A percentile compares a stretch with the other conserved stretches of the same genome.
These are phyloP conservation scores for Bucorvus abyssinicus DNA, from an alignment of 2,797 vertebrate genomes.

Conservation along the genomic window DNA sequence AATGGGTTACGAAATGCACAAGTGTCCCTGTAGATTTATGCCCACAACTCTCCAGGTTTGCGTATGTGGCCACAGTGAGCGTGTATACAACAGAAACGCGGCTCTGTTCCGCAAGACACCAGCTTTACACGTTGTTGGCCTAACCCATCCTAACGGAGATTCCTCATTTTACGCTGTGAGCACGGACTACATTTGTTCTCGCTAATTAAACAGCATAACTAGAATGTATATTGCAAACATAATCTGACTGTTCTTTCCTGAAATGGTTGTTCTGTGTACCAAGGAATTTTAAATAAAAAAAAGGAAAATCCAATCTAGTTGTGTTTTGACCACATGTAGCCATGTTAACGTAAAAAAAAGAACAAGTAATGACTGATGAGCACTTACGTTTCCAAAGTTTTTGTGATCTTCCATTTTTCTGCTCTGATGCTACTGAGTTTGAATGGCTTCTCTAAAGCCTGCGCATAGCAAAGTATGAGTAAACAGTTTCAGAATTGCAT, in stretches of 20 bases:
- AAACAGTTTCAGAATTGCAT: constrained; percentile 53
- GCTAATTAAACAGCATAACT: not conserved
- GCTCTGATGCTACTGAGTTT: not conserved
- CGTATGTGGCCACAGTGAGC: not conserved
- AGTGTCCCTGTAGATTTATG: not conserved
- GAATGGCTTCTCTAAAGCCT: not conserved
- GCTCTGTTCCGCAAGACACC: not conserved
- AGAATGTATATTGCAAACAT: not conserved
- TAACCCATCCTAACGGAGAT: not conserved
- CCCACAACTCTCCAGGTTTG: not conserved
- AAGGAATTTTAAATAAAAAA: not conserved
- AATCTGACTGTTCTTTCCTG: not conserved
- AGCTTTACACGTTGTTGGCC: not conserved
- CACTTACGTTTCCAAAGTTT: not conserved
- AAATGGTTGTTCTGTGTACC: not conserved
- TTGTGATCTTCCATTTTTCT: not conserved
- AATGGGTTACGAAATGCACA: not conserved
- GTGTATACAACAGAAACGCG: not conserved
- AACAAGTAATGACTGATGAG: not conserved
- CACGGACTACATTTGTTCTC: not conserved
- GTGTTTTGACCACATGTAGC: not conserved
- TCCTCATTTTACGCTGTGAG: not conserved
- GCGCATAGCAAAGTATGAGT: not conserved
- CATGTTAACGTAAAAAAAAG: not conserved
- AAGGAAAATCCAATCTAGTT: not conserved